Evolutionary conservation across 1,140 invertebrate genomes (phyloP), one percentile per base, ranked within the genome.

Genomic region (Ylistrum balloti): DNA sequence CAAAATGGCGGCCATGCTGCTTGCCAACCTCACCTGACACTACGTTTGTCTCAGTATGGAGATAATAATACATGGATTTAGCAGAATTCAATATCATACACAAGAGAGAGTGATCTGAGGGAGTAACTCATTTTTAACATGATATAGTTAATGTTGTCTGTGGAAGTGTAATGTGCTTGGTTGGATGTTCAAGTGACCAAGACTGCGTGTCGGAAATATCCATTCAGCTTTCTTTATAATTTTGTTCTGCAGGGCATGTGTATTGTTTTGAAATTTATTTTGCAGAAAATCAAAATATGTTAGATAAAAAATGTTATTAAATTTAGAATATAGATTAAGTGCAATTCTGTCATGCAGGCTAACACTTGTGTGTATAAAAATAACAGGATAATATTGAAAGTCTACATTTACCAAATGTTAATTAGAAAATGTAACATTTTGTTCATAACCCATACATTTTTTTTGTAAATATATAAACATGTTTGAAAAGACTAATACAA

Each of bases 231-330:
- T 74, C 56, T 11, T 74, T 74, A 28, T 28, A 5, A 28, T 74
- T 74, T 28, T 74, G 9, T 74, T 74, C 56, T 74, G 56, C 56
- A 17, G 56, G 56, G 56, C 56, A 74, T 74, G 56, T 74, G 56
- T 74, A 74, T 74, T 74, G n/a, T 74, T 74, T 74, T n/a, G 28
- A 74, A 74, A 74, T 28, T 74, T 28, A 74, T 74, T n/a, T 74
- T 74, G n/a, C 56, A 74, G 56, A 74, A 74, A 74, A 74, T 74
- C 56, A 74, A 74, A 74, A 74, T 56, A n/a, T 74, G 28, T 74
- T 74, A 74, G 56, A 74, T n/a, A n/a, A 74, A n/a, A 28, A 17
- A 7, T 3, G 17, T 74, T 28, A 74, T 74, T 74, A 74, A 45
- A 13, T 45, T 45, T 45, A 45, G 56, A 74, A 28, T 7, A 28